phyloP scores from a whole-genome alignment of 2,113 vertebrate species.

The Anoura caudifer region DNA sequence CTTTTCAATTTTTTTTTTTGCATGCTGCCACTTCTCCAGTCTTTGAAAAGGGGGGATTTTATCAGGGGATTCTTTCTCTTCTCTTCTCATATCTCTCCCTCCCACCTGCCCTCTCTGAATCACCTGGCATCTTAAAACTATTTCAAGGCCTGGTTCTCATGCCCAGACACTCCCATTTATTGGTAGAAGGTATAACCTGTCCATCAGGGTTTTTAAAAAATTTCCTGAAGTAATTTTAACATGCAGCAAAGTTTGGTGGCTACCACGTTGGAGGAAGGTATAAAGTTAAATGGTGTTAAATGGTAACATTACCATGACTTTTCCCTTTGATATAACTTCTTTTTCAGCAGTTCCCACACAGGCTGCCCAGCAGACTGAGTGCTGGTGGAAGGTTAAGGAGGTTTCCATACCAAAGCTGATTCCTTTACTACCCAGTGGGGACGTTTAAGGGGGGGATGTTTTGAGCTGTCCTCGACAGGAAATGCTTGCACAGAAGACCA shows the following conservation, averaged over 20 bases:
- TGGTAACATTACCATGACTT: background rate
- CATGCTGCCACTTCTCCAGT: background rate
- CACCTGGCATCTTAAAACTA: background rate
- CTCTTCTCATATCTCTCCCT: too few species aligned
- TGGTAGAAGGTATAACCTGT: background rate
- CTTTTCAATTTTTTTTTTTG: background rate
- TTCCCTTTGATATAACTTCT: background rate
- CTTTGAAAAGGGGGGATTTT: background rate
- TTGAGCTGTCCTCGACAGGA: background rate
- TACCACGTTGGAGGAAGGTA: background rate
- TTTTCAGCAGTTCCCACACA: background rate
- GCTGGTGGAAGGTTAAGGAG: background rate
- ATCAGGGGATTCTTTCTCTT: background rate
- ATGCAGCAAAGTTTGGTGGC: background rate
- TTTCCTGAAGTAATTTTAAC: background rate
- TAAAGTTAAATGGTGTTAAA: background rate
- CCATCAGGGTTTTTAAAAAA: too few species aligned
- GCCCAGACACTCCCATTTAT: background rate
- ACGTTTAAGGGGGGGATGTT: background rate
- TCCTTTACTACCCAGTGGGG: background rate
- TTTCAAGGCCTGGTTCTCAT: background rate
- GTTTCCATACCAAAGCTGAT: background rate
- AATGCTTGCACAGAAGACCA: background rate
- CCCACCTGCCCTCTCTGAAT: background rate
- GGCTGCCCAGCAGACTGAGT: background rate